A percentile compares a stretch with the other conserved stretches of the same genome.
Evolutionary conservation across 2,888 invertebrate genomes (phyloP).

Genomic region (Gymnoscelis rufifasciata): DNA sequence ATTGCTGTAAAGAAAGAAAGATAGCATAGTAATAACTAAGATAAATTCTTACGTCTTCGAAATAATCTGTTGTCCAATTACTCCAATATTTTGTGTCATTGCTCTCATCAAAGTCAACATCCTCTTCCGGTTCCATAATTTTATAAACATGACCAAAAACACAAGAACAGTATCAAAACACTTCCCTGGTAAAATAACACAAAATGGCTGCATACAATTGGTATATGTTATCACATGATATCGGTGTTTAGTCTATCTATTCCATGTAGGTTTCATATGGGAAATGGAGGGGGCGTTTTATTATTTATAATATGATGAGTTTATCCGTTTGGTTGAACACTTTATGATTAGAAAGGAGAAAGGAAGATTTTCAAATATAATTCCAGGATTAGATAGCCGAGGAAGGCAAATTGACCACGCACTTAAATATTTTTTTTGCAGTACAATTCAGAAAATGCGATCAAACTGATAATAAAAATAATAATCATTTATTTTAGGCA

Average conservation of each 20-base stretch:
- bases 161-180: neutral
- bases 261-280: neutral
- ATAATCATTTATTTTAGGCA: no score
- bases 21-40: neutral
- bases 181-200: neutral
- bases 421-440: no score
- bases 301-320: no score
- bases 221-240: neutral
- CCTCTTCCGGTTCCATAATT: slow-evolving; percentile 27
- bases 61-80: slow-evolving; percentile 49
- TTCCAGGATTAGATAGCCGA: no score
- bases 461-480: no score
- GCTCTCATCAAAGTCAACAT: slow-evolving; percentile 31
- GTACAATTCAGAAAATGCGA: no score
- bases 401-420: no score
- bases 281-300: neutral
- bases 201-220: neutral
- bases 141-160: neutral
- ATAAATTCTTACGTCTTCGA: slow-evolving; percentile 43
- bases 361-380: no score
- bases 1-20: no score
- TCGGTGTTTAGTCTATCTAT: neutral
- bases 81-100: slow-evolving; percentile 25
- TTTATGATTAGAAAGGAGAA: no score
- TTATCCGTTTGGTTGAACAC: no score